Conservation (phyloP, 2,888 invertebrate species). For the Halocaridina rubra region DNA sequence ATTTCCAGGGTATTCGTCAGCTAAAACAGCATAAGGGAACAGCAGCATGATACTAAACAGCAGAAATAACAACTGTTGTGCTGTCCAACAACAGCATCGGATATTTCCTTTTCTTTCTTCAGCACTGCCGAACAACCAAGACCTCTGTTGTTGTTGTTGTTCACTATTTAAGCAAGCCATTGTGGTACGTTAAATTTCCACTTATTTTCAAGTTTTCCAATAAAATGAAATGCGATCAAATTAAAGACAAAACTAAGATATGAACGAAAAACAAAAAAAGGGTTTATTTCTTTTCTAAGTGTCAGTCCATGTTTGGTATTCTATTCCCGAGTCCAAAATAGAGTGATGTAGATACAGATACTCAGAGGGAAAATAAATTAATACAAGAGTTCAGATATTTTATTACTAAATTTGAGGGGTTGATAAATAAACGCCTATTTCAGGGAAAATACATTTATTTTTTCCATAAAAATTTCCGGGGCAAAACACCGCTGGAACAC, state of each 20-base stretch:
- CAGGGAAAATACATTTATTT: background rate
- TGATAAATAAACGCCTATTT: constrained; percentile 26
- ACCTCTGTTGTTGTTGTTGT: background rate
- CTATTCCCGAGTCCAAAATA: too few relatives aligned
- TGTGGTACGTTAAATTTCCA: background rate
- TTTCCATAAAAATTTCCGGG: background rate
- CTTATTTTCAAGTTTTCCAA: background rate
- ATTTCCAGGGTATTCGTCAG: constrained; percentile 23
- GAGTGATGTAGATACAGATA: too few relatives aligned
- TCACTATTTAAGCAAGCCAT: background rate
- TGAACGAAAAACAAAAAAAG: constrained; percentile 28
- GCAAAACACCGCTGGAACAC: too few relatives aligned
- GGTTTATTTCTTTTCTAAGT: background rate
- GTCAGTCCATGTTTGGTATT: constrained; percentile 53
- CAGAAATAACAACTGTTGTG: background rate
- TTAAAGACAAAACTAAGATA: background rate
- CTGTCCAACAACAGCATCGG: constrained; percentile 6
- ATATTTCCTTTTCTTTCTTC: background rate
- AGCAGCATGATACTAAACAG: background rate
- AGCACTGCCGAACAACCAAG: background rate
- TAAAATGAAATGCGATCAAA: background rate
- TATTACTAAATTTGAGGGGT: too few relatives aligned
- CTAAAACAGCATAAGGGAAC: background rate
- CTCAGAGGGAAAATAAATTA: too few relatives aligned
- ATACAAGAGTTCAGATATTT: too few relatives aligned